These are phyloP conservation scores for Cygnus buccinator DNA, from an alignment of 2,113 vertebrate genomes.

Conservation along the genomic window DNA sequence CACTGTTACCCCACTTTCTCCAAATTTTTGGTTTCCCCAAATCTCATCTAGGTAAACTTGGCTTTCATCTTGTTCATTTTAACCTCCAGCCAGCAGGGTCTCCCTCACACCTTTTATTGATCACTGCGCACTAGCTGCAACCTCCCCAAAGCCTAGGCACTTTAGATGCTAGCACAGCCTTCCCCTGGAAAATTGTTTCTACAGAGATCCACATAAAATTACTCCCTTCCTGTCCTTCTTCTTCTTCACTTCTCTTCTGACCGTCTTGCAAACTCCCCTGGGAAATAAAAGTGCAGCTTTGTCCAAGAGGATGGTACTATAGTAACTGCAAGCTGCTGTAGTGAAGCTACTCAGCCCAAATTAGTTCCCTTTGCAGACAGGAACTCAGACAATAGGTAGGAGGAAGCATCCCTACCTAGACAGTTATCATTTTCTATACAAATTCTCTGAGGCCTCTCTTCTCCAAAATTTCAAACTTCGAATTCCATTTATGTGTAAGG, in stretches of 20 bases:
- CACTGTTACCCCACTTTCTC: neutral
- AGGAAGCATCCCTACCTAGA: neutral
- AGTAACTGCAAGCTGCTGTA: neutral
- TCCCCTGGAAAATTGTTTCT: neutral
- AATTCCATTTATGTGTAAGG: neutral
- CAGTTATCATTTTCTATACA: neutral
- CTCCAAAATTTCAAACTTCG: neutral
- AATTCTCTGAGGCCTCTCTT: neutral
- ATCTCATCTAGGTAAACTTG: neutral
- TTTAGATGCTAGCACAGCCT: neutral
- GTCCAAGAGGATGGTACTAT: neutral
- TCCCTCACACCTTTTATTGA: neutral
- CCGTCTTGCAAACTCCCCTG: neutral
- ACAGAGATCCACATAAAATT: neutral
- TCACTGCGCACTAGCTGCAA: neutral
- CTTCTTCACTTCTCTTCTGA: neutral
- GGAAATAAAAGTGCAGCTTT: neutral
- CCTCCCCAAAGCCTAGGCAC: fast-evolving
- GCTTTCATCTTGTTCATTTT: neutral
- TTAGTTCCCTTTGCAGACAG: neutral
- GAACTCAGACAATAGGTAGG: fast-evolving
- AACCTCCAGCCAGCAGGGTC: neutral
- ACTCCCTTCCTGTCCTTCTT: neutral
- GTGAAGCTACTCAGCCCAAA: neutral
- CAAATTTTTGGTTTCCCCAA: neutral